These are phyloP conservation scores for Bryconaethiops microstoma DNA, from an alignment of 2,797 vertebrate genomes.

Conservation along the genomic window DNA sequence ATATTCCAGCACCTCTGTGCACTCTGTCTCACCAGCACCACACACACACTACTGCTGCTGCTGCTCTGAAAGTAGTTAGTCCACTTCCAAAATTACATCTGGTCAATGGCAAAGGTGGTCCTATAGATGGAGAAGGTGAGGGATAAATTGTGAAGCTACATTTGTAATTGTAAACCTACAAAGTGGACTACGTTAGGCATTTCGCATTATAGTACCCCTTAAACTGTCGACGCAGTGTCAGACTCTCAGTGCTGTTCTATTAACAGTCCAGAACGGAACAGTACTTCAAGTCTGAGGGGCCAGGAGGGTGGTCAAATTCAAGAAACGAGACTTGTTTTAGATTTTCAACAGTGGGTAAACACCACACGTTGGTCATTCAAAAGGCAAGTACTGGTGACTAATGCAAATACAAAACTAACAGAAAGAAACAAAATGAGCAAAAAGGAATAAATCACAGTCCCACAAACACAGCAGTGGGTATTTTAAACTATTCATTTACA, in stretches of 20 bases:
- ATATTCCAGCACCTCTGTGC: too few species aligned
- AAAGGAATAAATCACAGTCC: neutral
- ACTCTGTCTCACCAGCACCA: too few species aligned
- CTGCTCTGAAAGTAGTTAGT: neutral
- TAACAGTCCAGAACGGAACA: neutral
- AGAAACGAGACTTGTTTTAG: neutral
- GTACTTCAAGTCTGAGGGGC: neutral
- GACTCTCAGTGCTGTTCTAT: neutral
- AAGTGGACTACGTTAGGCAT: neutral
- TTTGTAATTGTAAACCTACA: neutral
- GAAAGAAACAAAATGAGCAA: neutral
- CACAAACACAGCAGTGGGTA: neutral
- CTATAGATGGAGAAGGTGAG: neutral
- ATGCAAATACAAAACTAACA: neutral
- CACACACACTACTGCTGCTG: too few species aligned
- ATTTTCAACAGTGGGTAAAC: conserved; percentile 3
- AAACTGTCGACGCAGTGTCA: neutral
- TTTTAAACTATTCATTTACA: neutral
- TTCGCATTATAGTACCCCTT: neutral
- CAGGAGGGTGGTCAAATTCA: neutral
- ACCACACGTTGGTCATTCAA: conserved; percentile 3
- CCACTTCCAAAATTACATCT: neutral
- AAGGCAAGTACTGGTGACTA: conserved; percentile 11
- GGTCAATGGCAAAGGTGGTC: neutral
- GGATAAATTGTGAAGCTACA: neutral